Conservation (phyloP, 2,888 invertebrate genomes). For the Macropis europaea region DNA sequence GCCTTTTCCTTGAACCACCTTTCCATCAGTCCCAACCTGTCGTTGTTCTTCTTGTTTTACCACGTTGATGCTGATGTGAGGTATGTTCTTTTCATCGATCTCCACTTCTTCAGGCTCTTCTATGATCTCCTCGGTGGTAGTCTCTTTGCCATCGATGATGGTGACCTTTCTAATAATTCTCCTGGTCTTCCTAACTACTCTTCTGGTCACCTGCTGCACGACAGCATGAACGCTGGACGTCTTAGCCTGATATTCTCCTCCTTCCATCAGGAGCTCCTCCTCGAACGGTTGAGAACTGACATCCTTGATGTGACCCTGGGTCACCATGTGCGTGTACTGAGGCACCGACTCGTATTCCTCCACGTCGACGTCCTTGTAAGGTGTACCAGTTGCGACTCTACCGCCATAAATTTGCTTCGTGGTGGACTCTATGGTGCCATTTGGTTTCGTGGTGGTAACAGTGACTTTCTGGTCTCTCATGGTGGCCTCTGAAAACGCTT, state of each 20-base stretch:
- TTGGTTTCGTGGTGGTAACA: conserved; percentile 82
- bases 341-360: conserved; percentile 86
- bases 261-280: conserved; percentile 68
- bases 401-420: conserved; percentile 85
- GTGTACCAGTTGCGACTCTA: conserved; percentile 83
- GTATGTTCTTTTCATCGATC: conserved; percentile 86
- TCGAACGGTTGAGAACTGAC: conserved; percentile 71
- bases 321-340: conserved; percentile 82
- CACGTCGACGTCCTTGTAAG: conserved; percentile 84
- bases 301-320: conserved; percentile 82
- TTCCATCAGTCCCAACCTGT: conserved; percentile 43
- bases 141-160: conserved; percentile 91
- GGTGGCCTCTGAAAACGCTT: conserved; percentile 86
- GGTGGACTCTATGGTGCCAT: conserved; percentile 84
- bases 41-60: conserved; percentile 81
- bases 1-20: not conserved
- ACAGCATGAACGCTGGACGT: conserved; percentile 89
- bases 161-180: conserved; percentile 89
- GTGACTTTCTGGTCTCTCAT: conserved; percentile 85
- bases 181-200: conserved; percentile 87
- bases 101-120: conserved; percentile 92
- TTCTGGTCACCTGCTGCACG: conserved; percentile 90
- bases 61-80: conserved; percentile 86
- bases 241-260: conserved; percentile 81
- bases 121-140: conserved; percentile 89